Base-by-base conservation (phyloP, 2,797 vertebrate genomes). In the Enoplosus armatus region DNA sequence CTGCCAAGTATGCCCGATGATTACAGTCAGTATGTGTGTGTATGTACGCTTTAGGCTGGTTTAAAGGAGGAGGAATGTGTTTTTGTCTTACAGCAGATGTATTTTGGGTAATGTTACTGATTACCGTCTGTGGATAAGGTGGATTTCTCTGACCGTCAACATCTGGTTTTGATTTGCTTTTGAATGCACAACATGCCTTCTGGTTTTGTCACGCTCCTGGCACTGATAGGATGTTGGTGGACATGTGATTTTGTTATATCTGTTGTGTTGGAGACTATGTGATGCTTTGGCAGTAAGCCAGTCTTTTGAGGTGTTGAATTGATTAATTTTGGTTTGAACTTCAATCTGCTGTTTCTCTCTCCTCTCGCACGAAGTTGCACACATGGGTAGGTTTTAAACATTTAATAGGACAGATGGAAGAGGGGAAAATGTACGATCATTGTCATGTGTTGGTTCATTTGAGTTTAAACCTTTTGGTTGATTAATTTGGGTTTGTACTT, bases 191-290 rank as follows among this genome's bases (percentile, higher is more conserved):
- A 60, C 26, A 33, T 50, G 35, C 20, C 24, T 37, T 45, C 70
- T 85, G 60, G 27, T 43, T 73, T 70, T 79, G 63, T 77, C 71
- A 56, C 74, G 63, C 8, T 71, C 33, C 51, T 83, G 14, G 9
- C 48, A 33, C 14, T 35, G 24, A 35, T 41, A 22, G 10, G 45
- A 33, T 55, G n/a, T 50, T 41, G 9, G 22, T 50, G 5, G 45
- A 12, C 31, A 37, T 47, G 24, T 65, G 59, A 48, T 58, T 77
- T 39, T 50, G 39, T 71, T 68, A 6, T 51, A 62, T 62, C 24
- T 58, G 0, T 64, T 47, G 20, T 70, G 12, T 35, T 4, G 0
- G 26, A 59, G 29, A 63, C 14, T 26, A 39, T 59, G 22, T 33
- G 1, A 45, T 29, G 20, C 15, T 29, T 69, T 27, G n/a, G 56